Conservation (phyloP, 2,888 invertebrate genomes). For the Bombylius major region DNA sequence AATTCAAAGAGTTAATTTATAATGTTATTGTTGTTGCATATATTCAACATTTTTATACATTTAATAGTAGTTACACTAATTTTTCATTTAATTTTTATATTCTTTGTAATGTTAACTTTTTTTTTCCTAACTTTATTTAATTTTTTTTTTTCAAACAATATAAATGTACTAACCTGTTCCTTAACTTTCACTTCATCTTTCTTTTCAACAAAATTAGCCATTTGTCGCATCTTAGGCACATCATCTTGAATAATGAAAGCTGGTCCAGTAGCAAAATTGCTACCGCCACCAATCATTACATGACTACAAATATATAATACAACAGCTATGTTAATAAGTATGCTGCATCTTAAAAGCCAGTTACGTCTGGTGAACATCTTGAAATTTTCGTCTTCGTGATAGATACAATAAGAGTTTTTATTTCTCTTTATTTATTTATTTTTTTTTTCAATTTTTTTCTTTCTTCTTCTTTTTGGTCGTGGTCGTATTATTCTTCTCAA, state of each 20-base stretch:
- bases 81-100: no score
- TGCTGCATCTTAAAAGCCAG: constrained; percentile 60
- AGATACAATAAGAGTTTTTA: no score
- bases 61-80: no score
- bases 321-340: constrained; percentile 59
- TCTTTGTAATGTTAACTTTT: not conserved
- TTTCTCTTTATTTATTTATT: constrained; percentile 5
- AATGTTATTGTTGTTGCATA: no score
- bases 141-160: not conserved
- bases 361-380: constrained; percentile 47
- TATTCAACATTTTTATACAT: no score
- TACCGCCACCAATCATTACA: constrained; percentile 38
- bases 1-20: no score
- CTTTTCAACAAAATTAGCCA: constrained; percentile 3
- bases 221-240: constrained; percentile 4
- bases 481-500: no score
- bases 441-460: not conserved
- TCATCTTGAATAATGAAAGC: constrained; percentile 27
- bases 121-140: not conserved
- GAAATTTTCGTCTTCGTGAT: not conserved
- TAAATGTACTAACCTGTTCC: constrained; percentile 8
- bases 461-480: not conserved
- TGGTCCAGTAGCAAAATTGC: constrained; percentile 29
- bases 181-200: constrained; percentile 7
- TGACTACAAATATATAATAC: constrained; percentile 60